Conservation (phyloP, 2,888 invertebrate species). For the Epistrophe grossulariae region DNA sequence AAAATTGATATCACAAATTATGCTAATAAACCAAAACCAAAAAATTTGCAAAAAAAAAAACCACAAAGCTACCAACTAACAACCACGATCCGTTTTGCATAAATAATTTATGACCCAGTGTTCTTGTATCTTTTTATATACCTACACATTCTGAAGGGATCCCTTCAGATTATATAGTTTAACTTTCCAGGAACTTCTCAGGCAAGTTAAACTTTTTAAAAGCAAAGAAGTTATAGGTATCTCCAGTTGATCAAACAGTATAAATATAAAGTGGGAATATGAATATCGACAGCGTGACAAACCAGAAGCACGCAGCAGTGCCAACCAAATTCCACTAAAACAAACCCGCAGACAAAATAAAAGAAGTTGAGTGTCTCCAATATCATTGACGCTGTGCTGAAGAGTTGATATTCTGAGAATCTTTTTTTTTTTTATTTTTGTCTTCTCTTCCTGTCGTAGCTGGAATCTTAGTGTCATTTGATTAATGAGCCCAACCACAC, state of each 20-base stretch:
- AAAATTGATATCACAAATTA: slow-evolving; percentile 59
- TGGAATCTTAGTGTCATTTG: slow-evolving; percentile 62
- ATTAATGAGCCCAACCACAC: slow-evolving; percentile 65
- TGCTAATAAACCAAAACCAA: slow-evolving; percentile 61
- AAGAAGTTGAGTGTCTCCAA: not conserved
- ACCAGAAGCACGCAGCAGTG: slow-evolving; percentile 41
- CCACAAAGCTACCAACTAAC: not conserved
- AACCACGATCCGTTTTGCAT: slow-evolving; percentile 64
- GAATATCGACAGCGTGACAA: slow-evolving; percentile 46
- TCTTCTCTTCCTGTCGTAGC: slow-evolving; percentile 6
- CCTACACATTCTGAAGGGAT: slow-evolving; percentile 18
- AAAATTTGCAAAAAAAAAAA: slow-evolving; percentile 6
- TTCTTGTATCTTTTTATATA: not conserved
- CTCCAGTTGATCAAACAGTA: slow-evolving; percentile 11
- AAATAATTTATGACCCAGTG: slow-evolving; percentile 58
- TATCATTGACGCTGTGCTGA: slow-evolving; percentile 39
- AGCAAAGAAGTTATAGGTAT: not conserved
- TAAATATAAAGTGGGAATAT: slow-evolving; percentile 63
- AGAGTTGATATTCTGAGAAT: slow-evolving; percentile 39
- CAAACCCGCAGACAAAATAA: slow-evolving; percentile 24
- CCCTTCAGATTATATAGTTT: slow-evolving; percentile 25
- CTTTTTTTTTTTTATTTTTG: not conserved
- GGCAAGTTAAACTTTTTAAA: not conserved
- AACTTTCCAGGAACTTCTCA: slow-evolving; percentile 47
- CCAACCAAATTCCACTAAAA: slow-evolving; percentile 48